phyloP scores from a whole-genome alignment of 1,140 invertebrate species.

The Saxidomus purpurata region DNA sequence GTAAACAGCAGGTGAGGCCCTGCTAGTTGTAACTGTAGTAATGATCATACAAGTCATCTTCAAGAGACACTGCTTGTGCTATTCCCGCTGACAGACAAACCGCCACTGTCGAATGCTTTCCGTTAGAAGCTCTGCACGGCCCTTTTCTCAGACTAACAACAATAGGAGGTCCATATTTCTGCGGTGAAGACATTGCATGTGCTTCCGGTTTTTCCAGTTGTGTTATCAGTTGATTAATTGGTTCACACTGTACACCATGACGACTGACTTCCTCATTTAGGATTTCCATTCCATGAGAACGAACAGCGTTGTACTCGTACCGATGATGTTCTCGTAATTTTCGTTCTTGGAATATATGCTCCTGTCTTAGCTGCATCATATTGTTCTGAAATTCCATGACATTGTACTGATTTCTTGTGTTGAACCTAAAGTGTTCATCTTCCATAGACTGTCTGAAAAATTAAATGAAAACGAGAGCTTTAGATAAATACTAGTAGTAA shows the following conservation, averaged over 20 bases:
- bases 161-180: slow-evolving; percentile 44
- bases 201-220: slow-evolving; percentile 37
- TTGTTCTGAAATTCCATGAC: neutral
- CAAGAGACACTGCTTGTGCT: slow-evolving; percentile 41
- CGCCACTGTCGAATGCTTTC: slow-evolving; percentile 10
- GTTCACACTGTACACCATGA: neutral
- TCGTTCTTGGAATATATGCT: neutral
- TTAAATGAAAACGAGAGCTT: too few species aligned
- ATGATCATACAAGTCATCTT: slow-evolving; percentile 60
- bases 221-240: slow-evolving; percentile 5
- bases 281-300: neutral
- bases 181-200: neutral
- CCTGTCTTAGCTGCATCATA: neutral
- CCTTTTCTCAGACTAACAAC: slow-evolving; percentile 48
- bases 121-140: slow-evolving; percentile 3
- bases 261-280: neutral
- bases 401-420: neutral
- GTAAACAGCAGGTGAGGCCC: too few species aligned
- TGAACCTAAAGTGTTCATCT: neutral
- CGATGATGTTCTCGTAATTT: slow-evolving; percentile 7
- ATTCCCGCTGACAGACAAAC: slow-evolving; percentile 27
- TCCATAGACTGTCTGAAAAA: slow-evolving; percentile 16
- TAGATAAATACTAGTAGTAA: too few species aligned
- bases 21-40: slow-evolving; percentile 48
- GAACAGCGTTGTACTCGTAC: neutral